phyloP scores from a whole-genome alignment of 2,797 vertebrate species.

The Carcharodon carcharias region DNA sequence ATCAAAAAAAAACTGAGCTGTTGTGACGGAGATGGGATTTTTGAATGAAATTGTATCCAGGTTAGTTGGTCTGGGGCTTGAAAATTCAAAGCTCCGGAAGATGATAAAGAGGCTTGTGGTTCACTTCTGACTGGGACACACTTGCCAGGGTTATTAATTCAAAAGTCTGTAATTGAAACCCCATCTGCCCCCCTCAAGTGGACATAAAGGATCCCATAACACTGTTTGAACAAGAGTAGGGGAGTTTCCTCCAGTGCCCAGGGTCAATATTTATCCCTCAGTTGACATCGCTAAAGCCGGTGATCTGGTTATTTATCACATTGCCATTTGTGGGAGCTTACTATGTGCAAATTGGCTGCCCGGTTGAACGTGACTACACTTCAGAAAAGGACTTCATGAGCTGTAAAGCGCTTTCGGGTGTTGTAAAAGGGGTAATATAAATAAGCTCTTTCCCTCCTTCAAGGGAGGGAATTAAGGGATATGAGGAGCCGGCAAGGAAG shows the following conservation, averaged over 20 bases:
- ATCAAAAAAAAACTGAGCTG: neutral
- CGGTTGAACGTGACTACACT: neutral
- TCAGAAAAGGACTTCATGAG: neutral
- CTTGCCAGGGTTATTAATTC: neutral
- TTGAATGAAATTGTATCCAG: neutral
- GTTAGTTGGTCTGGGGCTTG: slow-evolving; percentile 12
- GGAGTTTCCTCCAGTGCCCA: neutral
- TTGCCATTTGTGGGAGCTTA: neutral
- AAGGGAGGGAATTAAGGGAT: no score
- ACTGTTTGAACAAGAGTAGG: neutral
- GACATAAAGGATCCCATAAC: no score
- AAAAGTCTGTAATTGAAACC: neutral
- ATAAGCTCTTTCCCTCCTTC: neutral
- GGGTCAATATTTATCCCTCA: neutral
- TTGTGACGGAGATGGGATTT: neutral
- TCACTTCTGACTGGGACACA: neutral
- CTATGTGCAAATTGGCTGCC: neutral
- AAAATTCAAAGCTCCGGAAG: neutral
- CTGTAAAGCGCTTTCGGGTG: neutral
- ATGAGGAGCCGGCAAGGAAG: no score
- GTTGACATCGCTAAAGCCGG: neutral
- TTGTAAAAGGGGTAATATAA: neutral
- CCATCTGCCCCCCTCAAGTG: neutral
- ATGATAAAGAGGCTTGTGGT: neutral
- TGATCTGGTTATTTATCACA: neutral